Base-by-base conservation (phyloP, 2,888 invertebrate species). In the Lissonota sp. region DNA sequence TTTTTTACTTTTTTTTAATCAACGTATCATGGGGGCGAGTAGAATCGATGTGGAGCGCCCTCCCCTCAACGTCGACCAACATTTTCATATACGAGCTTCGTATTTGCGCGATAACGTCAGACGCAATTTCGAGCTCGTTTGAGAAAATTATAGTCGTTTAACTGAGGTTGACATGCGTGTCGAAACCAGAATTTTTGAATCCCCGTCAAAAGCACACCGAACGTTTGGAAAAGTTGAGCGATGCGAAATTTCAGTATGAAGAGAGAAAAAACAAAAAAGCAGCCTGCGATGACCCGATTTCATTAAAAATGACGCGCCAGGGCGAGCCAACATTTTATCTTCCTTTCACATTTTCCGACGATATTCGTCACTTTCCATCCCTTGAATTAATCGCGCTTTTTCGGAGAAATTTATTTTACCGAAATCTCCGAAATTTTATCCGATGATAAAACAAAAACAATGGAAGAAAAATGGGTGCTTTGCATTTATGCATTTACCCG, bases 71-170 rank as follows among this genome's bases (percentile, higher is more conserved):
- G 62, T 42, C 62, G 51, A 72, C 62, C 26, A 58, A n/a, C 12
- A 14, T 12, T 66, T 49, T 57, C 46, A 51, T 66, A 57, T 14
- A 16, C 6, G 8, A 57, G 26, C 26, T 26, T 26, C 26, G 26
- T 26, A 26, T 26, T 16, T n/a, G 58, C 26, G 46, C 66, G 58
- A 74, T 66, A 74, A 66, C 58, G 58, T 66, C 58, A 46, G 16
- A 14, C 49, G 39, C 51, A 57, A 74, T 74, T 64, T 40, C 66
- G 26, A 26, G 58, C 6, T 26, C 49, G n/a, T 6, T 6, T 6
- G 66, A 57, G 26, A 49, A 57, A 8, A 37, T 63, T 46, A 14
- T 73, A 66, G 39, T 46, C 6, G 16, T 16, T 55, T 57, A 26
- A 46, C 4, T 42, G 40, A 2, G 49, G 37, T 55, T 55, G 37